Percentiles rank a stretch among this genome's conserved stretches.
These are phyloP conservation scores for Lacerta bilineata DNA, from an alignment of 2,797 vertebrate species.

Conservation along the genomic window DNA sequence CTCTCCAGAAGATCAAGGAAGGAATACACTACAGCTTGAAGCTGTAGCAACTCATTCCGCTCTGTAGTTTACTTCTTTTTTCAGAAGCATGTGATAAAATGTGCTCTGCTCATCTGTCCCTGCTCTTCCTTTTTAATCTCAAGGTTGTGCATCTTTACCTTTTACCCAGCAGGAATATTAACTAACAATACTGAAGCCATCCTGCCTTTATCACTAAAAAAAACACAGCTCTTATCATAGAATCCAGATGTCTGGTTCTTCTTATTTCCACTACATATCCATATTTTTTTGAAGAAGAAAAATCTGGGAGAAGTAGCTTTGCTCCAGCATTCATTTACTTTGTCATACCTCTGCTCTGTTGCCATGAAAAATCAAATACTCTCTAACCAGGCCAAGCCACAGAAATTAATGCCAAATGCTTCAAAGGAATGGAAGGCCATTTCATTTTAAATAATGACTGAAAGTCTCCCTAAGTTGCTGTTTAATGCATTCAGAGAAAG, in stretches of 20 bases:
- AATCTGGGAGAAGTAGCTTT: neutral
- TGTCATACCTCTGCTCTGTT: conserved; percentile 17
- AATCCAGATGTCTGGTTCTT: conserved; percentile 12
- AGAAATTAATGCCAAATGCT: conserved; percentile 21
- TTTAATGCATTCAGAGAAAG: neutral
- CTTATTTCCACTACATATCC: conserved; percentile 14
- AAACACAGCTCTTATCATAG: conserved; percentile 20
- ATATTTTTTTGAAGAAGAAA: neutral
- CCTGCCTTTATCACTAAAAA: conserved; percentile 21
- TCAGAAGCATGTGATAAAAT: conserved; percentile 1
- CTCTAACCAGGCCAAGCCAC: neutral
- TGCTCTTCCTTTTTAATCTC: conserved; percentile 8
- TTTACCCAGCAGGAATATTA: conserved; percentile 21
- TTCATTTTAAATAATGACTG: conserved; percentile 27
- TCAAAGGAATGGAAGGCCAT: conserved; percentile 6
- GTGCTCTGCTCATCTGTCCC: neutral
- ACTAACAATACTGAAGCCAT: conserved; percentile 10
- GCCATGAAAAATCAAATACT: conserved; percentile 26
- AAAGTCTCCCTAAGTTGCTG: neutral
- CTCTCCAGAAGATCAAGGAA: neutral
- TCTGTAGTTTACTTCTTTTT: neutral
- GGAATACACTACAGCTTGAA: neutral
- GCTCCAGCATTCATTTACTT: conserved; percentile 17
- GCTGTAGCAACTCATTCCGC: neutral
- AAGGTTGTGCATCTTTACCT: conserved; percentile 21